Base-by-base conservation (phyloP, 2,797 vertebrate genomes). In the Sebastes steindachneri region DNA sequence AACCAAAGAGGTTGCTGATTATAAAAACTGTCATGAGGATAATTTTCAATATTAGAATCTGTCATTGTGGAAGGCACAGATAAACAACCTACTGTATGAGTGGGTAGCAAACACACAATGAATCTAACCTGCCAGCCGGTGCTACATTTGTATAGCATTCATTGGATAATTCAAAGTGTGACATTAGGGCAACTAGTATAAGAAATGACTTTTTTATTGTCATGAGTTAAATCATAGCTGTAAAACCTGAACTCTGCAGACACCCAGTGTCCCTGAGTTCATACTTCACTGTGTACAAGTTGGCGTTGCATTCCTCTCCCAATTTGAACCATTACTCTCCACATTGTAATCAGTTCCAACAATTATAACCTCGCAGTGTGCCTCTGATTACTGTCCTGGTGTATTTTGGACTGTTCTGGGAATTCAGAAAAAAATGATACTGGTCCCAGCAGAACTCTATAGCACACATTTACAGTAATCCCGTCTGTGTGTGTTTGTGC, bases 311-410 rank as follows among this genome's bases (percentile, higher is more conserved):
- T 71, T 87, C 86, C 51, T 65, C 78, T 86, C 72, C 79, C 88
- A 88, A 85, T 93, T 87, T 86, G 79, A 90, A 75, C 84, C 88
- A 89, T 93, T 92, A 89, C 87, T 75, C 85, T 91, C 86, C 86
- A 86, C 93, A 94, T 97, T 97, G 95, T 97, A 96, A 97, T 97
- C 96, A 96, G 95, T 94, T 94, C 93, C 96, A 96, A 96, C 96
- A 96, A 96, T 97, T 97, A 97, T 96, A 97, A 95, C 95, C 95
- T 95, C 70, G 37, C 89, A 88, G 89, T 76, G 80, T 64, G 85
- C 86, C 93, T 86, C 91, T 94, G 94, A 96, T 95, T 95, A 92
- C 93, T 85, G 87, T 91, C 80, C 53, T 93, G 96, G 95, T 96
- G 93, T 95, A 94, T 96, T 96, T 95, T 95, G 88, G 93, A 94